Conservation (phyloP, 2,888 invertebrate species). For the Scrobipalpa costella region DNA sequence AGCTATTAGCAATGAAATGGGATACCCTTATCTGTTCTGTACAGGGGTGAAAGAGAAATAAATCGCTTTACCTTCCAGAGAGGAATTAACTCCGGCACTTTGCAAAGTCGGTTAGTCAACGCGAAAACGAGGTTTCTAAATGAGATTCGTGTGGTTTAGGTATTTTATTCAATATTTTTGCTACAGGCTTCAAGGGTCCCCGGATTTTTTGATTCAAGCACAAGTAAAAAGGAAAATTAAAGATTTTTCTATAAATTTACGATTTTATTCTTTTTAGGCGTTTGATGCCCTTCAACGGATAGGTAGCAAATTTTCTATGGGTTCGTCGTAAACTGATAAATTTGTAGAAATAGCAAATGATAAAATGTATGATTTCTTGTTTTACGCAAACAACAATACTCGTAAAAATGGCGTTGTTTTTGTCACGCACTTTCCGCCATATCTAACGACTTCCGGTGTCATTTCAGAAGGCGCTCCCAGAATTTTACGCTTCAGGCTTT, state of each 20-base stretch:
- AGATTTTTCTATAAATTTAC: not conserved
- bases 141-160: conserved; percentile 7
- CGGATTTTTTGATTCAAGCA: not conserved
- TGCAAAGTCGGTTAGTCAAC: conserved; percentile 15
- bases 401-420: too few relatives aligned
- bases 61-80: conserved; percentile 49
- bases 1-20: conserved; percentile 70
- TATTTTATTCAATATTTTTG: not conserved
- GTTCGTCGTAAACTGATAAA: too few relatives aligned
- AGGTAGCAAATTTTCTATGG: too few relatives aligned
- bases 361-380: too few relatives aligned
- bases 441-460: too few relatives aligned
- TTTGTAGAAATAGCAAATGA: too few relatives aligned
- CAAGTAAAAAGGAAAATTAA: not conserved
- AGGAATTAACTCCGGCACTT: conserved; percentile 12
- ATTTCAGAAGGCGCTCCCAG: too few relatives aligned
- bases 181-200: not conserved
- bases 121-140: conserved; percentile 7
- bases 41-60: conserved; percentile 61
- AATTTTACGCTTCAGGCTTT: too few relatives aligned
- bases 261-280: not conserved
- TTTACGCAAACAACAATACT: too few relatives aligned
- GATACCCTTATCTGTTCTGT: conserved; percentile 55
- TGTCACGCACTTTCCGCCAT: too few relatives aligned
- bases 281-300: too few relatives aligned